A percentile compares a stretch with the other conserved stretches of the same genome.
These are phyloP conservation scores for Phaedon cochleariae DNA, from an alignment of 2,888 invertebrate species.

Conservation along the genomic window DNA sequence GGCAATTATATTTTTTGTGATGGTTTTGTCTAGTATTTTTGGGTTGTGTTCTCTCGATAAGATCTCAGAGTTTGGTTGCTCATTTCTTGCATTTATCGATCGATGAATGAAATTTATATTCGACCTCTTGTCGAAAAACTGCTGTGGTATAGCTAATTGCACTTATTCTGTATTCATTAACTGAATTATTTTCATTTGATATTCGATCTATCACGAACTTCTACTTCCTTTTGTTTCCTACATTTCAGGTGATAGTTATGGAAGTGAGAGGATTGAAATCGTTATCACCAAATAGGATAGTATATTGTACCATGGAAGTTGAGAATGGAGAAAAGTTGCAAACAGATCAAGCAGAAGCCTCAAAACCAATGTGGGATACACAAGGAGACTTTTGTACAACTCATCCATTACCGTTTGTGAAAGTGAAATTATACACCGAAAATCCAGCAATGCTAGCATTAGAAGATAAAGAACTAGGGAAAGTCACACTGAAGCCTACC, in stretches of 20 bases:
- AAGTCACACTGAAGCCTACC: slow-evolving; percentile 87
- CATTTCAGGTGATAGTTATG: slow-evolving; percentile 91
- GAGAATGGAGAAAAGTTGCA: slow-evolving; percentile 99
- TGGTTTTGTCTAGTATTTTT: neutral
- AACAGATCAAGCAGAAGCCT: slow-evolving; percentile 99
- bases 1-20: no score
- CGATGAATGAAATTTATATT: no score
- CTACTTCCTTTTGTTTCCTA: slow-evolving; percentile 33
- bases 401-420: slow-evolving; percentile 95
- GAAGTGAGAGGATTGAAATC: slow-evolving; percentile 98
- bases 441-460: slow-evolving; percentile 97
- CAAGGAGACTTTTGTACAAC: slow-evolving; percentile 99
- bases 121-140: no score
- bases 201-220: slow-evolving; percentile 24
- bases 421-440: slow-evolving; percentile 97
- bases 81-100: no score
- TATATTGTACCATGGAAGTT: slow-evolving; percentile 99
- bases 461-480: slow-evolving; percentile 98
- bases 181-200: slow-evolving; percentile 7
- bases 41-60: no score
- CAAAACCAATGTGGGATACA: slow-evolving; percentile 99
- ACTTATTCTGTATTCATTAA: no score
- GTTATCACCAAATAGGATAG: slow-evolving; percentile 95
- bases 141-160: no score
- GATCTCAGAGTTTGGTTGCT: no score